Conservation (phyloP, 2,113 vertebrate genomes). For the Gasterosteus aculeatus region DNA sequence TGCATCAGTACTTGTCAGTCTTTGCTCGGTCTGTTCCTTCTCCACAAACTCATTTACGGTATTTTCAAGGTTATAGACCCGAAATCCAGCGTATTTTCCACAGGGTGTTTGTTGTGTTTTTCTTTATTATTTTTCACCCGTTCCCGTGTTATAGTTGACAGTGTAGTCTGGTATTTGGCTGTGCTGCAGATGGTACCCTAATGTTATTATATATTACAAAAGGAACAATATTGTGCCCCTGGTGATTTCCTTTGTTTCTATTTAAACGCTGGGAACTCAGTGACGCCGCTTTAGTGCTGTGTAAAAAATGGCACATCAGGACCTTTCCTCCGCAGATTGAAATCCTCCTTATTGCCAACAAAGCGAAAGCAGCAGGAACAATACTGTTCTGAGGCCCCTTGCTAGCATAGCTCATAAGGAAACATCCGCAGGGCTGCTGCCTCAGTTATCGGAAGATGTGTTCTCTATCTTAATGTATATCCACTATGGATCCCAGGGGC, state of each 20-base stretch:
- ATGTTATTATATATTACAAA: background rate
- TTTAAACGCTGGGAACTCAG: background rate
- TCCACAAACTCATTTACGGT: slow-evolving; percentile 27
- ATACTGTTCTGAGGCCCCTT: slow-evolving; percentile 29
- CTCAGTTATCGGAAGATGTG: slow-evolving; percentile 51
- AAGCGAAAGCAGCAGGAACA: slow-evolving; percentile 31
- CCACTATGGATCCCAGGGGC: slow-evolving; percentile 32
- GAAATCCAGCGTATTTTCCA: background rate
- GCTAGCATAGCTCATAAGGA: slow-evolving; percentile 39
- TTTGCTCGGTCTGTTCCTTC: slow-evolving; percentile 2
- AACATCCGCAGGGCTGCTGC: slow-evolving; percentile 62
- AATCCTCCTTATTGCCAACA: slow-evolving; percentile 10
- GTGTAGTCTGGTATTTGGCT: background rate
- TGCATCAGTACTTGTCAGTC: slow-evolving; percentile 26
- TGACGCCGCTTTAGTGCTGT: background rate
- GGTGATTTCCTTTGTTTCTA: background rate
- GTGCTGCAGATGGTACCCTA: background rate
- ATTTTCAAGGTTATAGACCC: slow-evolving; percentile 8
- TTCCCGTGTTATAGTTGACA: background rate
- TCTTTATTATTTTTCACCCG: background rate
- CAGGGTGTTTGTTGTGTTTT: background rate
- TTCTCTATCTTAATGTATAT: slow-evolving; percentile 41
- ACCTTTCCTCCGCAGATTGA: slow-evolving; percentile 4
- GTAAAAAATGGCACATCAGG: slow-evolving; percentile 20
- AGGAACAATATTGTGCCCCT: background rate